Conservation (phyloP, 2,113 vertebrate genomes). For the Zosterops hypoxanthus region DNA sequence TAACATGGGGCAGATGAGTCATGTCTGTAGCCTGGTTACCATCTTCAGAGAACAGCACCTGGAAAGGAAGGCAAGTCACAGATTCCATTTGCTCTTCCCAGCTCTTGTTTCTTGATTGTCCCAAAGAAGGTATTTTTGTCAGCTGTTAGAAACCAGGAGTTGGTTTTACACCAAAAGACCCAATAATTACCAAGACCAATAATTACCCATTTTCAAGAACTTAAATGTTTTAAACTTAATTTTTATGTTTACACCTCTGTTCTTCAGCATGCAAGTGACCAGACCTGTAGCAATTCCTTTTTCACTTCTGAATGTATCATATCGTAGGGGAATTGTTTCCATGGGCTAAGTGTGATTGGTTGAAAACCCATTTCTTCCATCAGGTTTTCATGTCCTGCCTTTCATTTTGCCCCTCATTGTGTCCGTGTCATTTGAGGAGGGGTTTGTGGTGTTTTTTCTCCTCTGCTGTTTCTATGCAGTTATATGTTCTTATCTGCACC, state of each 20-base stretch:
- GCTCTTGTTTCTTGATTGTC: not conserved
- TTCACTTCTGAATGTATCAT: not conserved
- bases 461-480: not conserved
- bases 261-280: not conserved
- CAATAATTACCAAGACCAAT: no score
- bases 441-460: not conserved
- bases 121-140: not conserved
- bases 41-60: not conserved
- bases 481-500: not conserved
- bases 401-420: not conserved
- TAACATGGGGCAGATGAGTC: no score
- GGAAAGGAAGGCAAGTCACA: not conserved
- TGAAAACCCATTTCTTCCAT: not conserved
- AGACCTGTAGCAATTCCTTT: not conserved
- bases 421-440: not conserved
- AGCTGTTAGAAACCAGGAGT: not conserved
- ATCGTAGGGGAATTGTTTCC: not conserved
- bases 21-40: not conserved
- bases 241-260: not conserved
- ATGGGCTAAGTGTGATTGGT: not conserved
- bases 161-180: not conserved
- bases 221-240: not conserved
- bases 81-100: not conserved
- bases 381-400: not conserved
- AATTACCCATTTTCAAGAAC: not conserved